phyloP scores from a whole-genome alignment of 1,140 invertebrate genomes.

The Trichomalopsis sarcophagae region DNA sequence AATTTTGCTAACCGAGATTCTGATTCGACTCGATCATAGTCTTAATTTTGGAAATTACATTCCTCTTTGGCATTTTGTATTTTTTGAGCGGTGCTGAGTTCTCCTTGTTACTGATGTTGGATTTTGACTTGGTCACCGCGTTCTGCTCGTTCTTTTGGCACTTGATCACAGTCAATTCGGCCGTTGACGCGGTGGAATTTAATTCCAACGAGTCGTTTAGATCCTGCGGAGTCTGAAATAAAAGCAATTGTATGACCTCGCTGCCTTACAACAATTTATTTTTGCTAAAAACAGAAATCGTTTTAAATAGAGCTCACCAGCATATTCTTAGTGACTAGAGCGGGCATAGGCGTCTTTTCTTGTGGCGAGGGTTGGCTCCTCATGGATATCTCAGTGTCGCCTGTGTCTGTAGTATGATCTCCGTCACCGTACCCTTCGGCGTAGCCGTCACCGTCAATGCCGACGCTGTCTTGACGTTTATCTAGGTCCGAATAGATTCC shows the following conservation, averaged over 20 bases:
- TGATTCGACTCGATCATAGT: slow-evolving; percentile 78
- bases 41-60: slow-evolving; percentile 84
- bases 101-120: slow-evolving; percentile 56
- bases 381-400: slow-evolving; percentile 69
- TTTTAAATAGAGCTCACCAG: slow-evolving; percentile 12
- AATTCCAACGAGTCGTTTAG: slow-evolving; percentile 58
- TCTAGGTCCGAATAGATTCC: slow-evolving; percentile 91
- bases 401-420: slow-evolving; percentile 67
- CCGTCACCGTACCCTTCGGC: slow-evolving; percentile 62
- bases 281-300: not conserved
- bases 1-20: slow-evolving; percentile 57
- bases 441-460: slow-evolving; percentile 51
- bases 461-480: slow-evolving; percentile 70
- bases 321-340: slow-evolving; percentile 42
- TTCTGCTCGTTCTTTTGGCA: slow-evolving; percentile 66
- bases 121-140: slow-evolving; percentile 47
- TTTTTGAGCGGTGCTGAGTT: slow-evolving; percentile 77
- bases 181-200: slow-evolving; percentile 52
- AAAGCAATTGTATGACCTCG: not conserved
- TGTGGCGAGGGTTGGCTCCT: slow-evolving; percentile 66
- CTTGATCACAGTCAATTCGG: slow-evolving; percentile 71
- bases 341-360: slow-evolving; percentile 48
- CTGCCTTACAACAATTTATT: not conserved
- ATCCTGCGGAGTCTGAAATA: slow-evolving; percentile 50
- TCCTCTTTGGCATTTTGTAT: slow-evolving; percentile 85